Conservation (phyloP, 2,113 vertebrate genomes). For the Megaceryle torquata region DNA sequence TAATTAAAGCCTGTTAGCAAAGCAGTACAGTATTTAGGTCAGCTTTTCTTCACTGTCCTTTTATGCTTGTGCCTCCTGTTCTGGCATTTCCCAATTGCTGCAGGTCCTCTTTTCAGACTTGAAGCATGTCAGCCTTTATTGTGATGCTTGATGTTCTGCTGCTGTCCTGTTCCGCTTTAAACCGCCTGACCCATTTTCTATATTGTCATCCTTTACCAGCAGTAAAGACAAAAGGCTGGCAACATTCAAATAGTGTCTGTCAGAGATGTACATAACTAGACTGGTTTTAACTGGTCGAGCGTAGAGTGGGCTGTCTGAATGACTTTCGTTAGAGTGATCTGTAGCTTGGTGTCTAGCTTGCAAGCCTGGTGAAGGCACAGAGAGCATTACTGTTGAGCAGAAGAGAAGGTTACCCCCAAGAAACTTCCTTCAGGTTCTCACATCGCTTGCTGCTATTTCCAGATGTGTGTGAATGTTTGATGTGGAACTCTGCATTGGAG, state of each 20-base stretch:
- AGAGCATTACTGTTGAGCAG: neutral
- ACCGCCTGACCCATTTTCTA: neutral
- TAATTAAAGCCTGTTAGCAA: conserved; percentile 40
- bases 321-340: neutral
- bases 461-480: neutral
- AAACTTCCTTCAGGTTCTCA: neutral
- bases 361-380: neutral
- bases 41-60: conserved; percentile 48
- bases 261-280: neutral
- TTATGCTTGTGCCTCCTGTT: conserved; percentile 10
- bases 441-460: neutral
- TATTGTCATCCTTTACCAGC: neutral
- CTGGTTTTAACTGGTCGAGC: neutral
- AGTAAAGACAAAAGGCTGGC: neutral
- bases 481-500: neutral
- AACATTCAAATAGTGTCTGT: neutral
- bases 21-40: conserved; percentile 51
- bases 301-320: neutral
- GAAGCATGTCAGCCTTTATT: neutral
- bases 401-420: neutral
- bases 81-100: neutral
- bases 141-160: neutral
- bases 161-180: neutral
- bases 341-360: neutral
- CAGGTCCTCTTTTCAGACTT: conserved; percentile 2